Conservation (phyloP, 2,888 invertebrate genomes). For the Gryllus longicercus region DNA sequence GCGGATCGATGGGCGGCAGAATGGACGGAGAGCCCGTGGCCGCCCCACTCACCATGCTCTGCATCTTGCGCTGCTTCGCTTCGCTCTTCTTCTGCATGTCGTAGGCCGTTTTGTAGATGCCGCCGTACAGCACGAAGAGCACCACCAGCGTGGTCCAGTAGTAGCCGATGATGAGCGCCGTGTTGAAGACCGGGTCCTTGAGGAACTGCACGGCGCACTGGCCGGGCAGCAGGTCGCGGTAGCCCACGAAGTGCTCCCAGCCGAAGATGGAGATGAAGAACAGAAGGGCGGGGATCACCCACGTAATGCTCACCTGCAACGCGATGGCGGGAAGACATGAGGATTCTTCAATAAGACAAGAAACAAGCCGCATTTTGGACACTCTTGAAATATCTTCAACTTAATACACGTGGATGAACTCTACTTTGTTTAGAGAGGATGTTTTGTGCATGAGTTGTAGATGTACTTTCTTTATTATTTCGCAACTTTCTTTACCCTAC, state of each 20-base stretch:
- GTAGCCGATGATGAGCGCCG: conserved; percentile 92
- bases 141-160: conserved; percentile 97
- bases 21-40: no score
- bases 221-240: conserved; percentile 78
- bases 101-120: conserved; percentile 95
- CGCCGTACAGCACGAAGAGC: conserved; percentile 91
- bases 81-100: conserved; percentile 97
- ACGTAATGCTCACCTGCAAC: conserved; percentile 67
- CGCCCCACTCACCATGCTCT: conserved; percentile 62
- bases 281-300: conserved; percentile 92
- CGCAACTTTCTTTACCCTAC: no score
- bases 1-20: no score
- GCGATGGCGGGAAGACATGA: no score
- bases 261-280: conserved; percentile 99
- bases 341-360: no score
- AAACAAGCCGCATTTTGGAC: no score
- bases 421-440: no score
- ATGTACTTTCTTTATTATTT: no score
- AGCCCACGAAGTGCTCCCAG: conserved; percentile 97
- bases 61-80: conserved; percentile 93
- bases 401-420: no score
- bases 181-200: conserved; percentile 95
- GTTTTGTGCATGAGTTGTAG: no score
- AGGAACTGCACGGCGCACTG: conserved; percentile 96
- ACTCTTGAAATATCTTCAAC: no score